phyloP scores from a whole-genome alignment of 2,113 vertebrate genomes.

The Serinus canaria region DNA sequence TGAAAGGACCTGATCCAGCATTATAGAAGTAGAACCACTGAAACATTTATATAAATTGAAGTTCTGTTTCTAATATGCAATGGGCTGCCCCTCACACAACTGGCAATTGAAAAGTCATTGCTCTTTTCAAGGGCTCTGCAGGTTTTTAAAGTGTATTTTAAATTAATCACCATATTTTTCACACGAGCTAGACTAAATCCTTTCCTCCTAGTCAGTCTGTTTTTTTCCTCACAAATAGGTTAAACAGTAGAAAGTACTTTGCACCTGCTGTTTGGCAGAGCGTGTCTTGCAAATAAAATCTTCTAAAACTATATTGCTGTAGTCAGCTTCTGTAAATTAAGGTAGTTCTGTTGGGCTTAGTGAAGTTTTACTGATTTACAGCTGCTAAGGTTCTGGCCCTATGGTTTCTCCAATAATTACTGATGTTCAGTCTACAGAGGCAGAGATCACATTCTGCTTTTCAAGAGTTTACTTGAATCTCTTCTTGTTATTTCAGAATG shows the following conservation, averaged over 20 bases:
- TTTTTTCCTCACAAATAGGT: background rate
- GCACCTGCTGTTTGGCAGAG: background rate
- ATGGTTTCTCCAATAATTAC: background rate
- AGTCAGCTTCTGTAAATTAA: background rate
- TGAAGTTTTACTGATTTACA: slow-evolving; percentile 8
- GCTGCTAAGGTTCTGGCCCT: background rate
- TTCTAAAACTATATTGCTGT: background rate
- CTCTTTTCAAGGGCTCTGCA: background rate
- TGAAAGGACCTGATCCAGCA: background rate
- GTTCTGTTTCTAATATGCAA: background rate
- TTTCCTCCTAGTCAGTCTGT: background rate
- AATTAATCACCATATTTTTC: background rate
- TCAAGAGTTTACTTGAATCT: background rate
- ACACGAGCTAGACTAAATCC: background rate
- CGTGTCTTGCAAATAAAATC: background rate
- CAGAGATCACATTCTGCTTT: background rate
- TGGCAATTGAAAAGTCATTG: background rate
- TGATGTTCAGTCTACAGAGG: background rate
- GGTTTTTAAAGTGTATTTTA: background rate
- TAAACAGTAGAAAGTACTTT: background rate
- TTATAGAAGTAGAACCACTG: background rate
- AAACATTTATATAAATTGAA: background rate
- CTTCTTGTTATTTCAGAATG: background rate
- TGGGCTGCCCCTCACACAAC: background rate
- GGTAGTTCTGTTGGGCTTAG: background rate